Evolutionary conservation across 1,140 invertebrate genomes (phyloP).

Genomic region (Meloidogyne hapla): DNA sequence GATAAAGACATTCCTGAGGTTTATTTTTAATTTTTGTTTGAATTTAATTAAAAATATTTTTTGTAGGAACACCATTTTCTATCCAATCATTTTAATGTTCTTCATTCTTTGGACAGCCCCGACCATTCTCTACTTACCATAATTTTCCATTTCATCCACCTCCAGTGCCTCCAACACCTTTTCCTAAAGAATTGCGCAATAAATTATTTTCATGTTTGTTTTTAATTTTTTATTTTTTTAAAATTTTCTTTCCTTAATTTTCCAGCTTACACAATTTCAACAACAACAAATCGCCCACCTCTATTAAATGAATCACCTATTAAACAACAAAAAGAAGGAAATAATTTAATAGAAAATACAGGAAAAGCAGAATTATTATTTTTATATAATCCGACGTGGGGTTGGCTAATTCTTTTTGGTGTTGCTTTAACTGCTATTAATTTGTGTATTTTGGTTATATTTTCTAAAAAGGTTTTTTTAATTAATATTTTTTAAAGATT

Average conservation of each 20-base stretch:
- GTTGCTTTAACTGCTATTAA: no score
- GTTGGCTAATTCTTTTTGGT: slow-evolving; percentile 14
- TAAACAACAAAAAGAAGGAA: not conserved
- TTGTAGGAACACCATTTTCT: slow-evolving; percentile 66
- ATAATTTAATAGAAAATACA: no score
- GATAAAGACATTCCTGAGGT: slow-evolving; percentile 73
- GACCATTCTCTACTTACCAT: slow-evolving; percentile 54
- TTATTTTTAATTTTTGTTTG: slow-evolving; percentile 17
- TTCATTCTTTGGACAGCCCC: no score
- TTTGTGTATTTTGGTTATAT: no score
- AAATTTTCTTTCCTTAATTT: no score
- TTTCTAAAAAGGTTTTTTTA: no score
- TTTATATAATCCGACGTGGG: slow-evolving; percentile 16
- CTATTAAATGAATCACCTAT: not conserved
- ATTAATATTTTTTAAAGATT: no score
- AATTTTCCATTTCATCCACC: slow-evolving; percentile 64
- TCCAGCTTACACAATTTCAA: no score
- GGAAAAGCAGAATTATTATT: not conserved
- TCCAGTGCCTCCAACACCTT: slow-evolving; percentile 51
- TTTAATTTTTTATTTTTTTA: not conserved
- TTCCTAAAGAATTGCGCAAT: slow-evolving; percentile 37
- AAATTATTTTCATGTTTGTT: not conserved
- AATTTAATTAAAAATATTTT: not conserved
- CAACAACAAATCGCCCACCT: slow-evolving; percentile 4
- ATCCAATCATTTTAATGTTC: slow-evolving; percentile 69